Base-by-base conservation (phyloP, 2,888 invertebrate genomes). In the Sturmia bella region DNA sequence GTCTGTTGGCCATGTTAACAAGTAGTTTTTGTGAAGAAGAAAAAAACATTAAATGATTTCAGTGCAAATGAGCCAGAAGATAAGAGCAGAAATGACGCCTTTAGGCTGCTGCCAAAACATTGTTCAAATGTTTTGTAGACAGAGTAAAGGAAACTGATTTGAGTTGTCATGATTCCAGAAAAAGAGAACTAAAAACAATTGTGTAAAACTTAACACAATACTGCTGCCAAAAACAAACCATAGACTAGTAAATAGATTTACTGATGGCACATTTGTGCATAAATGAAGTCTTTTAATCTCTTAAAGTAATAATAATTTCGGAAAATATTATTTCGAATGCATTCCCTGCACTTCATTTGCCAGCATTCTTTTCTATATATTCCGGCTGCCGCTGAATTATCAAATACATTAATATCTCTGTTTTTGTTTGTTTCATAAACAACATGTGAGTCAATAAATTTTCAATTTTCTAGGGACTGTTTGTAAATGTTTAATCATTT, bases 401-500 rank as follows among this genome's bases (percentile, higher is more conserved):
- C 24, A 15, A 32, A 32, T 9, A 3, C 21, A 3, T 0, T 24
- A 39, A n/a, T 17, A 15, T 48, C 41, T n/a, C 52, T 72, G 27
- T n/a, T 59, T 15, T n/a, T 45, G 1, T 15, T 45, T 45, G 32
- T 32, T 19, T n/a, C 19, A 45, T 27, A 9, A 5, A 41, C 45
- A 68, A 43, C 32, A 32, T 5, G 21, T 4, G 56, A 73, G 19
- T 45, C 19, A 63, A 73, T 63, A 73, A 73, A 66, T 66, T 66
- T 57, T 48, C 0, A 66, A 57, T 27, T 74, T 57, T 66, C 19
- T 39, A 11, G 43, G 39, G n/a, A 7, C 21, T 45, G n/a, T 45
- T 56, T 64, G 64, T 24, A 13, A 75, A 41, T 41, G 48, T 75
- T 75, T 66, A 66, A 66, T 75, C 66, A 50, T 57, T 57, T 75